phyloP scores from a whole-genome alignment of 2,113 vertebrate genomes.

The Pavo muticus region DNA sequence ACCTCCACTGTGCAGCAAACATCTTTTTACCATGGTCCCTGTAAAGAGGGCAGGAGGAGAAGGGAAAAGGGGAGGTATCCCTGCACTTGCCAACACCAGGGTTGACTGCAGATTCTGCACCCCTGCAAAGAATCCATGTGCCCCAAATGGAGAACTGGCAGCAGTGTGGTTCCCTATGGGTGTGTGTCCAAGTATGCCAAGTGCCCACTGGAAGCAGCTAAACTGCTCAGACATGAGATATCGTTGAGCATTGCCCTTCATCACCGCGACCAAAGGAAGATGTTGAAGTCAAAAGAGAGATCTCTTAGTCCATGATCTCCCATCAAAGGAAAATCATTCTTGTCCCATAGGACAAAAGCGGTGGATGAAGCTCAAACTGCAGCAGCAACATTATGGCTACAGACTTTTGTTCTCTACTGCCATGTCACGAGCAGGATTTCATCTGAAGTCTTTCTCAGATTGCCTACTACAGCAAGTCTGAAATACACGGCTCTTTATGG shows the following conservation, averaged over 20 bases:
- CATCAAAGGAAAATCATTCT: neutral
- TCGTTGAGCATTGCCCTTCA: neutral
- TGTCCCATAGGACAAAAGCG: neutral
- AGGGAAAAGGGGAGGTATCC: neutral
- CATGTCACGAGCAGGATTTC: neutral
- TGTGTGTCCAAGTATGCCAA: neutral
- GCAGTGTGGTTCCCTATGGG: rapidly evolving
- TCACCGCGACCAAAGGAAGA: neutral
- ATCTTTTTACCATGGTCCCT: too few species aligned
- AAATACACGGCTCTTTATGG: rapidly evolving
- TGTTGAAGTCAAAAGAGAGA: neutral
- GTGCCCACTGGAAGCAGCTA: neutral
- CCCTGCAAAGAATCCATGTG: neutral
- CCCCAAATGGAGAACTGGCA: neutral
- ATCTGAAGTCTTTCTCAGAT: neutral
- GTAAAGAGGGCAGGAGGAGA: neutral
- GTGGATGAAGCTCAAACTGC: neutral
- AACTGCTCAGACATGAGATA: neutral
- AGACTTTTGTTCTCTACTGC: neutral
- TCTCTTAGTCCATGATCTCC: neutral
- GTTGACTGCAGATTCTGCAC: neutral
- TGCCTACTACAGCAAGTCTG: neutral
- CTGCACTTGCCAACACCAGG: neutral
- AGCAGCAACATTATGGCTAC: rapidly evolving
- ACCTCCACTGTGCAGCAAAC: neutral